A percentile compares a stretch with the other conserved stretches of the same genome.
Conservation (phyloP, 2,113 vertebrate species). For the Datnioides undecimradiatus region DNA sequence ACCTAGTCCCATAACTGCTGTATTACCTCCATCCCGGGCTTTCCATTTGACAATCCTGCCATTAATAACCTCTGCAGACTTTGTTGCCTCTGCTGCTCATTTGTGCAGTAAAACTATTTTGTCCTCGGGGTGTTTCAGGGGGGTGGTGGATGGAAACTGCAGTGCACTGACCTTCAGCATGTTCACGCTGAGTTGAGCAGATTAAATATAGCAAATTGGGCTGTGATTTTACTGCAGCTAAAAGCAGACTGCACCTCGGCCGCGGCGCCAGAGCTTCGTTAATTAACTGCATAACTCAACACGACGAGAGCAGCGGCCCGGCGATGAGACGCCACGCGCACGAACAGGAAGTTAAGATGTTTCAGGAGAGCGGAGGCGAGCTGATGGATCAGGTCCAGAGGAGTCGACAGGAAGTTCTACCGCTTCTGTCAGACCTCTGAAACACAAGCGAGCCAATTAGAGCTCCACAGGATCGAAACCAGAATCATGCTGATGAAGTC, state of each 20-base stretch:
- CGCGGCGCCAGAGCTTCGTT: conserved; percentile 18
- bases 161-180: conserved; percentile 51
- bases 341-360: neutral
- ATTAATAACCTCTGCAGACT: conserved; percentile 53
- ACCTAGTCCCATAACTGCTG: conserved; percentile 45
- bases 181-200: conserved; percentile 50
- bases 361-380: neutral
- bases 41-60: conserved; percentile 51
- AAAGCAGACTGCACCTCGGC: conserved; percentile 10
- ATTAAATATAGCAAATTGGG: conserved; percentile 52
- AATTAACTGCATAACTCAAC: conserved; percentile 27
- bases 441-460: too few relatives aligned
- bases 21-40: neutral
- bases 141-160: neutral
- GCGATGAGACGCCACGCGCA: neutral
- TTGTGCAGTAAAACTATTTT: conserved; percentile 34
- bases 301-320: neutral
- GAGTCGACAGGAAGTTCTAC: too few relatives aligned
- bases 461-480: too few relatives aligned
- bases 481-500: too few relatives aligned
- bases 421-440: too few relatives aligned
- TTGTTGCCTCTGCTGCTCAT: conserved; percentile 44
- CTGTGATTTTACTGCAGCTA: conserved; percentile 28
- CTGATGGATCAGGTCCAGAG: too few relatives aligned
- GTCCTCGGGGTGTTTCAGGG: conserved; percentile 45